A percentile compares a stretch with the other conserved stretches of the same genome.
Evolutionary conservation across 2,888 invertebrate genomes (phyloP).

Genomic region (Ophioninae sp.): DNA sequence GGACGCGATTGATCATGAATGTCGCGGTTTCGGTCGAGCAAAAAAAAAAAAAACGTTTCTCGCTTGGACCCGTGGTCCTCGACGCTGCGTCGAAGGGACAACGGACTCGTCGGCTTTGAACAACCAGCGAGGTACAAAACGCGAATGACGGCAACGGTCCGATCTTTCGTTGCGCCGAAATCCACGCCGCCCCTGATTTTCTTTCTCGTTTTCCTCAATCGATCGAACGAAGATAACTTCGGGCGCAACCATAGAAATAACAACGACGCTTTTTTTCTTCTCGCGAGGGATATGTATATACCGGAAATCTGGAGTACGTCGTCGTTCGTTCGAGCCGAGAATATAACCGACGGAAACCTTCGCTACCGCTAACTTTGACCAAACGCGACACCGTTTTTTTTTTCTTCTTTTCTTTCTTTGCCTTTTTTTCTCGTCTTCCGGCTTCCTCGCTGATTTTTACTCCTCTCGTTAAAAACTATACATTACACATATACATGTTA

Average conservation of each 20-base stretch:
- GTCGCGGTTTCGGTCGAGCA: not conserved
- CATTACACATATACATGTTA: constrained; percentile 65
- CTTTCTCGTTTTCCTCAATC: not conserved
- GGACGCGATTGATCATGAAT: constrained; percentile 4
- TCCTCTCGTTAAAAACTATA: constrained; percentile 63
- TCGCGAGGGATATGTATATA: constrained; percentile 25
- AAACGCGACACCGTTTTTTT: constrained; percentile 52
- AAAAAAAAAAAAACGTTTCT: constrained; percentile 23
- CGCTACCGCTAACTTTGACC: constrained; percentile 50
- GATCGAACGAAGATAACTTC: not conserved
- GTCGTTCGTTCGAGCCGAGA: constrained; percentile 22
- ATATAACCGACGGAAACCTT: constrained; percentile 56
- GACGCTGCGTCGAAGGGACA: constrained; percentile 35
- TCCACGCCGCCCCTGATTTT: constrained; percentile 5
- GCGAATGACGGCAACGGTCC: constrained; percentile 45
- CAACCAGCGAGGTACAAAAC: constrained; percentile 35
- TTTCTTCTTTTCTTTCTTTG: constrained; percentile 46
- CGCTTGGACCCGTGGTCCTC: constrained; percentile 5
- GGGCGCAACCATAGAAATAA: not conserved
- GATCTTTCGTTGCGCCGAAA: constrained; percentile 18
- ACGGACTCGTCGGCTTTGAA: constrained; percentile 27
- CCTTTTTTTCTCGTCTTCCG: constrained; percentile 35
- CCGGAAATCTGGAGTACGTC: constrained; percentile 18
- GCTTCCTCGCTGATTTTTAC: constrained; percentile 8
- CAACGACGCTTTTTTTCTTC: not conserved